Conservation (phyloP, 2,113 vertebrate species). For the Ctenodactylus gundi region DNA sequence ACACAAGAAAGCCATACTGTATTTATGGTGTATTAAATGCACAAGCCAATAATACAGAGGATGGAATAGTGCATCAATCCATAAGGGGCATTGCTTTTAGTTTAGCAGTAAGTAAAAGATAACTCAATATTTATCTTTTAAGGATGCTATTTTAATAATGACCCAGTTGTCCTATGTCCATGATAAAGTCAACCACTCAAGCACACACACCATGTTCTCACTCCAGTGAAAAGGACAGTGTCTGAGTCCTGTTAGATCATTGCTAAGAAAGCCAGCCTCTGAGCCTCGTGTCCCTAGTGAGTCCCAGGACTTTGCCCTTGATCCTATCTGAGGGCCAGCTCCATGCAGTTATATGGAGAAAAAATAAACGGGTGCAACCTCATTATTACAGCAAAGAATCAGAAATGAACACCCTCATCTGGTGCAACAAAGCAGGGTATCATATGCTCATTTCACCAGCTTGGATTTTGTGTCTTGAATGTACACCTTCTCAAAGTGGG, state of each 20-base stretch:
- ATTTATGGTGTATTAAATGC: constrained; percentile 67
- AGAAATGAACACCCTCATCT: not conserved
- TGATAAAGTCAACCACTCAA: constrained; percentile 54
- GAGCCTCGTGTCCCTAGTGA: not conserved
- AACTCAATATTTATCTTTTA: constrained; percentile 70
- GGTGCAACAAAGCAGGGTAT: not conserved
- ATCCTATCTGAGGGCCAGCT: not conserved
- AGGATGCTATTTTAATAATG: constrained; percentile 60
- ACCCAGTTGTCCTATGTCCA: constrained; percentile 54
- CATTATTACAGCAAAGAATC: not conserved
- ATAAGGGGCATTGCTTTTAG: constrained; percentile 66
- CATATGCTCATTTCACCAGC: not conserved
- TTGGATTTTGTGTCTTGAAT: not conserved
- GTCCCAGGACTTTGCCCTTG: not conserved
- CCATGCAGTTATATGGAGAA: not conserved
- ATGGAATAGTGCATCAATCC: constrained; percentile 57
- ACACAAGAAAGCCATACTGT: constrained; percentile 49
- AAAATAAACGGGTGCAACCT: not conserved
- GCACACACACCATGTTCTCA: not conserved
- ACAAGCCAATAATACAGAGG: constrained; percentile 47
- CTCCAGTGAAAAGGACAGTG: not conserved
- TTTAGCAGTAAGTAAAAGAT: constrained; percentile 66
- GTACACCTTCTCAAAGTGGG: not conserved
- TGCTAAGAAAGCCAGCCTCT: not conserved
- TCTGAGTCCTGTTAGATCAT: not conserved